phyloP scores from a whole-genome alignment of 2,797 vertebrate species.

The Spea hammondii region DNA sequence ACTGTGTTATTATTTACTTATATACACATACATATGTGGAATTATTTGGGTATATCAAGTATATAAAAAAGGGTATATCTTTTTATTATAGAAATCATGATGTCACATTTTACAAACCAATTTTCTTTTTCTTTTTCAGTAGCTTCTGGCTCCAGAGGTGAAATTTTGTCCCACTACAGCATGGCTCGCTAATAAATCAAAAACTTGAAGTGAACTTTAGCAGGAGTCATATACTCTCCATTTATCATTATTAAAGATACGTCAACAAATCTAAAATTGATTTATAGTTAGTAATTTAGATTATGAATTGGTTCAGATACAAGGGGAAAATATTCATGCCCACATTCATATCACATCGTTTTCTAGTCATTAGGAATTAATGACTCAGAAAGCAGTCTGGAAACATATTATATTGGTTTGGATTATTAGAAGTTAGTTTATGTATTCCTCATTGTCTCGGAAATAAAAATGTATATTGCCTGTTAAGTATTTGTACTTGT shows the following conservation, averaged over 20 bases:
- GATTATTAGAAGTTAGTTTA: constrained; percentile 34
- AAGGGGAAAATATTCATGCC: constrained; percentile 56
- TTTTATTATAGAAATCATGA: constrained; percentile 13
- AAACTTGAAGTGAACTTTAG: constrained; percentile 53
- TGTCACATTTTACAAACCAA: constrained; percentile 17
- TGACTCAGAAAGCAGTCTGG: constrained; percentile 52
- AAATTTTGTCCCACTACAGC: constrained; percentile 47
- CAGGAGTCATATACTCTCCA: constrained; percentile 57
- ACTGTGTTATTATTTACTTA: too few species aligned
- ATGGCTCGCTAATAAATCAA: constrained; percentile 45
- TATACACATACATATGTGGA: too few species aligned
- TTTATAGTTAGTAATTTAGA: constrained; percentile 59
- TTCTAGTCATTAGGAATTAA: constrained; percentile 59
- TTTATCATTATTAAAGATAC: constrained; percentile 60
- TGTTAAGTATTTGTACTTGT: neutral
- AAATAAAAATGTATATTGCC: neutral
- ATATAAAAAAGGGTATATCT: neutral
- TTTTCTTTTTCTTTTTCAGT: constrained; percentile 30
- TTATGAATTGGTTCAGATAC: constrained; percentile 54
- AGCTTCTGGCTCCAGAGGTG: constrained; percentile 48
- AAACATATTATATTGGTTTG: constrained; percentile 38
- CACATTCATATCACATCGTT: constrained; percentile 50
- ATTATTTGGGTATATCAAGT: too few species aligned
- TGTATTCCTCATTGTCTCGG: constrained; percentile 17
- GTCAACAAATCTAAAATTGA: constrained; percentile 54